These are phyloP conservation scores for Anodontia alba DNA, from an alignment of 2,888 invertebrate genomes.

Conservation along the genomic window DNA sequence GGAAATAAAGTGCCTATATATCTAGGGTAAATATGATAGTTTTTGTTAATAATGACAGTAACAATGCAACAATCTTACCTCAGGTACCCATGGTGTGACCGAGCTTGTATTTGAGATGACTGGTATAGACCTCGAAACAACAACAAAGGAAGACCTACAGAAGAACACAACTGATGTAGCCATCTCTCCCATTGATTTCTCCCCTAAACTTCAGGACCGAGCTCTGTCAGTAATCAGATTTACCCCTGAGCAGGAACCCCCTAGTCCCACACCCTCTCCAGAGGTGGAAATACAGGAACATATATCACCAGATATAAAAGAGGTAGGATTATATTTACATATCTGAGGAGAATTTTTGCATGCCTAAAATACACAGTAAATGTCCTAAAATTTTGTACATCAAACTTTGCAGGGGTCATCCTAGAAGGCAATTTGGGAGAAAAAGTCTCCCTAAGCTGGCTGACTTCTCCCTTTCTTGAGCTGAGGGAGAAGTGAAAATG, in stretches of 20 bases:
- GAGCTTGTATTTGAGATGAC: conserved; percentile 82
- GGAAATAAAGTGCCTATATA: no score
- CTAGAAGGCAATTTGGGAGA: no score
- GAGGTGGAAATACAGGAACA: conserved; percentile 53
- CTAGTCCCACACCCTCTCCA: conserved; percentile 52
- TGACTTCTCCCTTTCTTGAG: no score
- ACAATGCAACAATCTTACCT: conserved; percentile 19
- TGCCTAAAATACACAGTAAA: no score
- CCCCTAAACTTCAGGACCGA: conserved; percentile 72
- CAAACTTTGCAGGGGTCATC: no score
- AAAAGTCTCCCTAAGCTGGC: no score
- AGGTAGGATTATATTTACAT: conserved; percentile 17
- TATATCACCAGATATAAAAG: conserved; percentile 41
- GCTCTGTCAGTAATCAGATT: conserved; percentile 53
- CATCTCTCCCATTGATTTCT: conserved; percentile 74
- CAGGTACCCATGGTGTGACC: conserved; percentile 79
- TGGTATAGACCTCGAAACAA: conserved; percentile 80
- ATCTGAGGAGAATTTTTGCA: no score
- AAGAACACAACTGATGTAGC: conserved; percentile 77
- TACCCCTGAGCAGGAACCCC: conserved; percentile 48
- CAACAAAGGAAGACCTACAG: conserved; percentile 80
- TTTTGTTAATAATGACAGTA: no score
- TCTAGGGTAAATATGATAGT: no score
- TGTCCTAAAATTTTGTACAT: no score
- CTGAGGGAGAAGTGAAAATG: no score